Percentiles rank a stretch among this genome's conserved stretches.
Evolutionary conservation across 2,797 vertebrate species (phyloP).

Genomic region (Lacerta agilis): DNA sequence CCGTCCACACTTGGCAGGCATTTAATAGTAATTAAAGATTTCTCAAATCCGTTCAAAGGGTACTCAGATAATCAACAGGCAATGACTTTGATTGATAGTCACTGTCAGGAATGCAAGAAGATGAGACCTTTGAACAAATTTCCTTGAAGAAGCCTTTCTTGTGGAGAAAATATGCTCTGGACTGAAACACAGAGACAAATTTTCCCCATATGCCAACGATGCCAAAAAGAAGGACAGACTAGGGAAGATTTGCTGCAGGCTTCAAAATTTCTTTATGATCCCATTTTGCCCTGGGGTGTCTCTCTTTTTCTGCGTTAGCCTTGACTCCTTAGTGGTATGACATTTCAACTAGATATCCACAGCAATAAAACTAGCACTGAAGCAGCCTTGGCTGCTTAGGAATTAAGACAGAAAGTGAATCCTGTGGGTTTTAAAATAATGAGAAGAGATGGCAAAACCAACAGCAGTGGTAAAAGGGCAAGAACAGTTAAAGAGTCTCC

Average conservation of each 20-base stretch:
- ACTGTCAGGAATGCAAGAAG: slow-evolving; percentile 67
- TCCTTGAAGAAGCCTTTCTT: slow-evolving; percentile 59
- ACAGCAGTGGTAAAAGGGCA: slow-evolving; percentile 68
- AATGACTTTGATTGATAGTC: slow-evolving; percentile 75
- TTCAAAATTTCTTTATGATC: slow-evolving; percentile 63
- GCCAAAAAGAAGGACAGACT: slow-evolving; percentile 60
- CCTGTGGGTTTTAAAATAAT: slow-evolving; percentile 74
- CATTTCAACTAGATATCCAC: slow-evolving; percentile 74
- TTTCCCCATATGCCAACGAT: slow-evolving; percentile 63
- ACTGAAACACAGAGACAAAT: slow-evolving; percentile 51
- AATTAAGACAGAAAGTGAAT: slow-evolving; percentile 76
- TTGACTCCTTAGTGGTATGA: slow-evolving; percentile 61
- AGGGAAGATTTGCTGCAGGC: slow-evolving; percentile 64
- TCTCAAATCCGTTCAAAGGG: slow-evolving; percentile 65
- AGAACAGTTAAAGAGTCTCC: slow-evolving; percentile 72
- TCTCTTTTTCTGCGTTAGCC: slow-evolving; percentile 67
- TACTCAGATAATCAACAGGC: slow-evolving; percentile 69
- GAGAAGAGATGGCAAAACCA: slow-evolving; percentile 73
- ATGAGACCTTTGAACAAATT: slow-evolving; percentile 62
- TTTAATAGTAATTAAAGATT: slow-evolving; percentile 76
- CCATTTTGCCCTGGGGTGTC: slow-evolving; percentile 59
- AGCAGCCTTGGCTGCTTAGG: slow-evolving; percentile 65
- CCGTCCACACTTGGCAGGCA: slow-evolving; percentile 65
- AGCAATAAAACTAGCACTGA: slow-evolving; percentile 69
- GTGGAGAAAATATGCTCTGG: slow-evolving; percentile 54